Evolutionary conservation across 2,888 invertebrate species (phyloP).

Genomic region (Lamellibrachia satsuma): DNA sequence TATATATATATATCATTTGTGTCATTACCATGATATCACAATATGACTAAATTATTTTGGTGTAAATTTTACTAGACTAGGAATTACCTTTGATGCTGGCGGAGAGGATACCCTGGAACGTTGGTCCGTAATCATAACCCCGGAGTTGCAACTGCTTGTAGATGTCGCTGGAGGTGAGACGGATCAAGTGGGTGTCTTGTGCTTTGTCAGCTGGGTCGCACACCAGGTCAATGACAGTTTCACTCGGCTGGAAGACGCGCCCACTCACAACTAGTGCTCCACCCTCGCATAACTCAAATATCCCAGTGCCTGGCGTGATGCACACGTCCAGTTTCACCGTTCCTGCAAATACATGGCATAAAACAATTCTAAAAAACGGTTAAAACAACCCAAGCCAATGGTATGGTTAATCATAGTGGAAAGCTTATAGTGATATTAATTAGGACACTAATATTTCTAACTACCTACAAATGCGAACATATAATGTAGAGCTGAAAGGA

Average conservation of each 20-base stretch:
- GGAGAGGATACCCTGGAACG: conserved; percentile 74
- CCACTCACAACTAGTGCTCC: conserved; percentile 86
- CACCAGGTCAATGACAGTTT: conserved; percentile 23
- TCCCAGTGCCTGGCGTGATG: conserved; percentile 61
- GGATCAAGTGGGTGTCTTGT: conserved; percentile 31
- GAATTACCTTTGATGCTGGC: conserved; percentile 70
- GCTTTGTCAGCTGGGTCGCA: conserved; percentile 33
- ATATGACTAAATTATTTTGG: too few relatives aligned
- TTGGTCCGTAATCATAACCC: conserved; percentile 66
- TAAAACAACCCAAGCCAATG: too few relatives aligned
- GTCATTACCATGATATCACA: too few relatives aligned
- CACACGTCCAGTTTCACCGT: conserved; percentile 60
- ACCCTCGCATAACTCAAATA: conserved; percentile 88
- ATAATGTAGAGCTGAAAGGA: neutral
- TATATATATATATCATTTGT: too few relatives aligned
- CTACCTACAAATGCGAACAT: too few relatives aligned
- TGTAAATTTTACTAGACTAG: neutral
- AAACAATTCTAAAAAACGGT: too few relatives aligned
- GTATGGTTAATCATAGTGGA: too few relatives aligned
- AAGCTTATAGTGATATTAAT: neutral
- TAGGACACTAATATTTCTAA: too few relatives aligned
- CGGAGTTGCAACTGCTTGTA: conserved; percentile 65
- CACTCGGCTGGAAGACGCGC: conserved; percentile 36
- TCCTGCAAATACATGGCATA: conserved; percentile 47
- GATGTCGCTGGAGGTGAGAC: conserved; percentile 57